Evolutionary conservation across 1,140 invertebrate species (phyloP).

Genomic region (Thaumetopoea pityocampa): DNA sequence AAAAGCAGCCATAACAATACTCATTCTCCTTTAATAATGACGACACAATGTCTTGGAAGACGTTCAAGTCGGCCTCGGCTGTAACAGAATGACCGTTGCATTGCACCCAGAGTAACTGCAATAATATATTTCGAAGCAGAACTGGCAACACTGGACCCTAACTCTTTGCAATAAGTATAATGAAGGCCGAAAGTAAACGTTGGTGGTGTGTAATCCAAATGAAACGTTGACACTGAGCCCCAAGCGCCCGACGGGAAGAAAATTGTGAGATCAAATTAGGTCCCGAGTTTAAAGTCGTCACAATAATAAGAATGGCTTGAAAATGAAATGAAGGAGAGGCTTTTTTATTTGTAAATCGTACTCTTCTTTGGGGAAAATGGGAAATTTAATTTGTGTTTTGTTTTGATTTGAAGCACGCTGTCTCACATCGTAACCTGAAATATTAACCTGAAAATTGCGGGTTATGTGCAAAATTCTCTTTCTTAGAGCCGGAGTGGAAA

Average conservation of each 20-base stretch:
- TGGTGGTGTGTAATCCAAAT: conserved; percentile 53
- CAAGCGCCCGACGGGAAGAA: conserved; percentile 43
- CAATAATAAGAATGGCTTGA: conserved; percentile 44
- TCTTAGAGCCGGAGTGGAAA: too few species aligned
- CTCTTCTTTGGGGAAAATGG: conserved; percentile 17
- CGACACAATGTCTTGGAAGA: conserved; percentile 52
- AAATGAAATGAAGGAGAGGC: conserved; percentile 32
- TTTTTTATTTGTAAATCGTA: conserved; percentile 20
- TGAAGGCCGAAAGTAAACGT: conserved; percentile 6
- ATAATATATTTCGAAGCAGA: conserved; percentile 10
- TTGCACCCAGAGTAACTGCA: conserved; percentile 29
- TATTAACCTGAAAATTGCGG: too few species aligned
- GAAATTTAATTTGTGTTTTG: conserved; percentile 20
- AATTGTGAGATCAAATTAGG: conserved; percentile 66
- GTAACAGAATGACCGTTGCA: conserved; percentile 53
- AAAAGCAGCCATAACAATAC: conserved; percentile 53
- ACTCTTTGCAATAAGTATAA: not conserved
- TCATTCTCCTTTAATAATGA: conserved; percentile 59
- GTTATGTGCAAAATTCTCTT: too few species aligned
- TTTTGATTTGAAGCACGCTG: conserved; percentile 10
- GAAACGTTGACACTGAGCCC: conserved; percentile 62
- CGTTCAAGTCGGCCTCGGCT: conserved; percentile 43
- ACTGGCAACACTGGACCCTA: conserved; percentile 20
- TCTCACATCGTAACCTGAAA: too few species aligned
- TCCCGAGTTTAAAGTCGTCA: conserved; percentile 40